These are phyloP conservation scores for Chaetodon trifascialis DNA, from an alignment of 2,113 vertebrate genomes.

Conservation along the genomic window DNA sequence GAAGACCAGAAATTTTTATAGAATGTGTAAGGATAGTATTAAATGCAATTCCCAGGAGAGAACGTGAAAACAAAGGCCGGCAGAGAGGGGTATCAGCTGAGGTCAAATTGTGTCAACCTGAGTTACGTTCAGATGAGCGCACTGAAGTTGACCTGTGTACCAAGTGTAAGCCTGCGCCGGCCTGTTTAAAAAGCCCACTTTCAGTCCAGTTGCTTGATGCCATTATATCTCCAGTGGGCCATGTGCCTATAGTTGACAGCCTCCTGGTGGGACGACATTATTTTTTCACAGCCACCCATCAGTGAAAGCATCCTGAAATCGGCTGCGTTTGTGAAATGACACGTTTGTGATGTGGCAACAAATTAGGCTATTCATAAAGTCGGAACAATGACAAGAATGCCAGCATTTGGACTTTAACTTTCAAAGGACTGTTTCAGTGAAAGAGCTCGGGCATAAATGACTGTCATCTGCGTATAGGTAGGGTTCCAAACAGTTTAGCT, in stretches of 20 bases:
- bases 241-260: conserved; percentile 78
- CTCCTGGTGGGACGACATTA: conserved; percentile 66
- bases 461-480: neutral
- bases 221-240: conserved; percentile 81
- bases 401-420: conserved; percentile 21
- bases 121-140: conserved; percentile 84
- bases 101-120: conserved; percentile 87
- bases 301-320: conserved; percentile 60
- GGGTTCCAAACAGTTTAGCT: neutral
- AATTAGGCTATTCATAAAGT: conserved; percentile 75
- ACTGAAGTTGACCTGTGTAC: conserved; percentile 67
- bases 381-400: conserved; percentile 71
- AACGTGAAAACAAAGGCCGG: conserved; percentile 71
- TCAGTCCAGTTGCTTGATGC: conserved; percentile 71
- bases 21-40: conserved; percentile 71
- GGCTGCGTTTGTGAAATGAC: conserved; percentile 61
- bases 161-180: conserved; percentile 63
- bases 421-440: conserved; percentile 23
- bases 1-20: conserved; percentile 72
- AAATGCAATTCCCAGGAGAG: conserved; percentile 68
- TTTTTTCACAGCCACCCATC: conserved; percentile 62
- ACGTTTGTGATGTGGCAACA: conserved; percentile 69
- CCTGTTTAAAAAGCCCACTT: conserved; percentile 68
- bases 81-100: conserved; percentile 66
- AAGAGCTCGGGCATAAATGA: conserved; percentile 8